A percentile compares a stretch with the other conserved stretches of the same genome.
Evolutionary conservation across 2,888 invertebrate genomes (phyloP).

Genomic region (Eupithecia exiguata): DNA sequence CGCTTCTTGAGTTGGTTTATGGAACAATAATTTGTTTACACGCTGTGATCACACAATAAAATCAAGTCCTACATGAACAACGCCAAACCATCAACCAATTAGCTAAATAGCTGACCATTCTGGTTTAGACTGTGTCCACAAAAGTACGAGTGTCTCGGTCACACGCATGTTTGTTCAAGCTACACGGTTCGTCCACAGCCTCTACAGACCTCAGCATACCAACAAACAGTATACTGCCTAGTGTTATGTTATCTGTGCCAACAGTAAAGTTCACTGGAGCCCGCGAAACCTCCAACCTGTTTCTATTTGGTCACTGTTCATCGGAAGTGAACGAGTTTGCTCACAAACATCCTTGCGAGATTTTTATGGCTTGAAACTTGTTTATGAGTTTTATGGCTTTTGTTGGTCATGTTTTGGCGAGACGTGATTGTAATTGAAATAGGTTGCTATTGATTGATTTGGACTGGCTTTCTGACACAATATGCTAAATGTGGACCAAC

Average conservation of each 20-base stretch:
- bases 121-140: constrained; percentile 24
- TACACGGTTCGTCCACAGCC: constrained; percentile 61
- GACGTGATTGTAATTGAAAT: constrained; percentile 2
- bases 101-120: constrained; percentile 15
- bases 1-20: neutral
- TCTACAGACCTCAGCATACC: constrained; percentile 16
- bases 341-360: constrained; percentile 57
- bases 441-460: neutral
- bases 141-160: constrained; percentile 62
- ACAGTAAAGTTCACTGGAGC: constrained; percentile 63
- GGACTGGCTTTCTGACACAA: neutral
- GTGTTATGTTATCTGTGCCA: constrained; percentile 32
- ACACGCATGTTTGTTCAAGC: constrained; percentile 68
- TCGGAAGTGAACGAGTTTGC: constrained; percentile 60
- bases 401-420: constrained; percentile 5
- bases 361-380: constrained; percentile 10
- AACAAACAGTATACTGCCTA: constrained; percentile 15
- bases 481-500: neutral
- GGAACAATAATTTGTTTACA: neutral
- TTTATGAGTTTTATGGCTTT: constrained; percentile 12
- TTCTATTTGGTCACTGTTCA: constrained; percentile 52
- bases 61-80: neutral
- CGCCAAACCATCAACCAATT: constrained; percentile 28
- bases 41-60: neutral
- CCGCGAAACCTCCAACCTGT: constrained; percentile 66